Conservation (phyloP, 2,797 vertebrate genomes). For the Pipistrellus pipistrellus region DNA sequence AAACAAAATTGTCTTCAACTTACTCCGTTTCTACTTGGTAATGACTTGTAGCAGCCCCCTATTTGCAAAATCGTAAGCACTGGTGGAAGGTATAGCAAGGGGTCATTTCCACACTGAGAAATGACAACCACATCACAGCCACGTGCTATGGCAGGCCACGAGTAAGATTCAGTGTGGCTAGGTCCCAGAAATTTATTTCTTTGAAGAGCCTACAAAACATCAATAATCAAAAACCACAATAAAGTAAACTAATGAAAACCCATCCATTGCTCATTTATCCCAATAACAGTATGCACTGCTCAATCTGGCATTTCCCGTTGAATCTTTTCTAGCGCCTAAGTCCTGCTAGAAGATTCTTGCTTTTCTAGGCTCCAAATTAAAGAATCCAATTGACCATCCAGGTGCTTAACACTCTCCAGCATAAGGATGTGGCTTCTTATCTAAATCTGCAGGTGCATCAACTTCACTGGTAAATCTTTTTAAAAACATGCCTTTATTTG, state of each 20-base stretch:
- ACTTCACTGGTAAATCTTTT: background rate
- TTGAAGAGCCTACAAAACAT: slow-evolving; percentile 89
- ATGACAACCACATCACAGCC: slow-evolving; percentile 92
- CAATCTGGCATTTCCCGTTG: background rate
- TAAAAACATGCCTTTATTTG: background rate
- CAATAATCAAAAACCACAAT: background rate
- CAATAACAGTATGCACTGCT: background rate
- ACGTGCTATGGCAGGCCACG: slow-evolving; percentile 93
- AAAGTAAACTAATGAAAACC: background rate
- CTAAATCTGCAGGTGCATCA: background rate
- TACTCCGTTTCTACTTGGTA: slow-evolving; percentile 90
- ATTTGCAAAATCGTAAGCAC: slow-evolving; percentile 92
- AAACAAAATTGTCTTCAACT: slow-evolving; percentile 80
- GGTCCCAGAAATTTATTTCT: slow-evolving; percentile 84
- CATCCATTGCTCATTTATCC: background rate
- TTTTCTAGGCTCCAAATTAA: background rate
- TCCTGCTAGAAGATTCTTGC: background rate
- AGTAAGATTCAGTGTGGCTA: slow-evolving; percentile 90
- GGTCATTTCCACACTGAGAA: slow-evolving; percentile 89
- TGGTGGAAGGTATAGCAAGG: slow-evolving; percentile 92
- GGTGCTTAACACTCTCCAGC: background rate
- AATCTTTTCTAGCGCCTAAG: background rate
- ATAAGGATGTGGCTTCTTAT: background rate
- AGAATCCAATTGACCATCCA: background rate
- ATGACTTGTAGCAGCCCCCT: slow-evolving; percentile 83